Evolutionary conservation across 2,888 invertebrate species (phyloP), one percentile per base, ranked within the genome.

Genomic region (Pristionchus maxplancki): DNA sequence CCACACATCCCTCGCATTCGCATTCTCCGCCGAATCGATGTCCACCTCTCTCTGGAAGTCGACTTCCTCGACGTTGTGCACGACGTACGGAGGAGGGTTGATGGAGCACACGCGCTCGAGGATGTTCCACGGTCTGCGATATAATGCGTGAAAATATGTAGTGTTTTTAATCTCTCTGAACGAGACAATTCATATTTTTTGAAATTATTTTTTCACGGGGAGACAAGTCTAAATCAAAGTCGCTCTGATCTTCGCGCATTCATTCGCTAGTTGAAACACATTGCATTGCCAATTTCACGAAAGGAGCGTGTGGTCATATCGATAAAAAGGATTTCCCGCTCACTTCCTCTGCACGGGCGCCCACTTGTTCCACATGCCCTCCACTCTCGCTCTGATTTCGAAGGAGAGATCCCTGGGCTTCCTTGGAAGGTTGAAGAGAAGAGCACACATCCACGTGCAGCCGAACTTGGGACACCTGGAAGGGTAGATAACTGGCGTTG

Each of bases 351-450:
- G 89, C 17, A 92, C 89, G 24, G 91, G 89, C 2, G 90, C 89
- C 92, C 92, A 92, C 81, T 91, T 89, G 87, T 92, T 92, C 92
- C 92, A 92, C 34, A 92, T 82, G 20, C 90, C 91, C 67, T 92
- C 92, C 8, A 92, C 92, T 88, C 90, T 91, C 9, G 92, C 92
- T 0, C 92, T 90, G n/a, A 92, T 90, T 44, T 91, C 91, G 78
- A 92, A 92, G 20, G 89, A 90, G 78, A 91, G 91, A 71, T 92
- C 92, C 2, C 92, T 71, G 1, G 92, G 91, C 5, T 90, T 89
- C 37, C 91, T 90, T 0, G 89, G 89, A 2, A 92, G 86, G 85
- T 92, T 92, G 89, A 91, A 91, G 8, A 92, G 89, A 0, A 92
- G 87, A 6, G 90, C 90, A 85, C 92, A 92, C 78, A 90, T 90